Evolutionary conservation across 2,888 invertebrate genomes (phyloP), one percentile per base, ranked within the genome.

Genomic region (Myathropa florea): DNA sequence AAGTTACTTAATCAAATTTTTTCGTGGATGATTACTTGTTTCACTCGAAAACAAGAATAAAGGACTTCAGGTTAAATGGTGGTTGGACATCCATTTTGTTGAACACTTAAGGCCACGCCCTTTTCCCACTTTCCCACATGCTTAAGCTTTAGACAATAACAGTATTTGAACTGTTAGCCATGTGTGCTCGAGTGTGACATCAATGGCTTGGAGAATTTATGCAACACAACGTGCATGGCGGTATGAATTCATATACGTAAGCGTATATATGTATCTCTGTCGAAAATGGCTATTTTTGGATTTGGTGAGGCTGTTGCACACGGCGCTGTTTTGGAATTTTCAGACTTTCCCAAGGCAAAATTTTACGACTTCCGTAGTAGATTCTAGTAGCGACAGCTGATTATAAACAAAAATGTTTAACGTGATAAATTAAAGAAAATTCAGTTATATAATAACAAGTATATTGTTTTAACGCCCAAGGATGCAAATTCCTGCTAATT

Each of bases 121-220:
- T 53, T 0, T 10, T n/a, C n/a, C 7, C 2, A 30, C 2, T 12
- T 55, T 55, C 46, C n/a, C 12, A 18, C 3, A 12, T 18, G 39
- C 28, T 63, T 55, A 70, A 14, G n/a, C 14, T 18, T 39, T 4
- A 78, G 68, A 55, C 28, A 63, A 63, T 23, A 18, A n/a, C 39
- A 39, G 39, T 39, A n/a, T n/a, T 39, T 39, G n/a, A 39, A 3
- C 14, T 36, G 14, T 2, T 12, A 36, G n/a, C 39, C n/a, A 28
- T 28, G 28, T 28, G 6, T 4, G 28, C 28, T 28, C 28, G 28
- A n/a, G 4, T n/a, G n/a, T 14, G 39, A 14, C 4, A n/a, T 39
- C n/a, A 39, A 39, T n/a, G n/a, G n/a, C 39, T 36, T 36, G 6
- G 14, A 39, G 4, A 39, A 39, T 4, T 39, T 6, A 4, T 39